Conservation (phyloP, 2,113 vertebrate species). For the Aythya baeri region DNA sequence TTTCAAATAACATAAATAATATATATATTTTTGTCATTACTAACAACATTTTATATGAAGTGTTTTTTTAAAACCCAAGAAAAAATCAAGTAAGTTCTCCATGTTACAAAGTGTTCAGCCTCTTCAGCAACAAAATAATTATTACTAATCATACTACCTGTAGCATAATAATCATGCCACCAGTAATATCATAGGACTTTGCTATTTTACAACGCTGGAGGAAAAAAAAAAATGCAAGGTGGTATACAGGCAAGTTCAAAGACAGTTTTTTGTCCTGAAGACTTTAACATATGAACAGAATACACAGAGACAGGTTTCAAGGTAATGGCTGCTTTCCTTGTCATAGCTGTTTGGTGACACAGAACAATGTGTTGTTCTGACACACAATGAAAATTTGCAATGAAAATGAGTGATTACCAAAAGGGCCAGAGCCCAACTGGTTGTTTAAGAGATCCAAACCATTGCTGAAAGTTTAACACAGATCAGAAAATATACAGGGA, state of each 20-base stretch:
- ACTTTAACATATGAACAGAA: not conserved
- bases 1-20: not conserved
- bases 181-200: not conserved
- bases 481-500: not conserved
- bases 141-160: not conserved
- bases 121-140: not conserved
- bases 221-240: not conserved
- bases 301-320: not conserved
- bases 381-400: not conserved
- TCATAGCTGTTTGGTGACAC: not conserved
- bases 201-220: not conserved
- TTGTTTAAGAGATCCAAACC: not conserved
- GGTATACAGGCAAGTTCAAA: not conserved
- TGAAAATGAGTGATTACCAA: not conserved
- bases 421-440: not conserved
- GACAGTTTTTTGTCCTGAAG: constrained; percentile 17
- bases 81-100: not conserved
- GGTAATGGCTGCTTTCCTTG: not conserved
- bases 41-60: not conserved
- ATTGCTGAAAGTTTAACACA: rapidly evolving
- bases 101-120: not conserved
- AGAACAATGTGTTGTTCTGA: not conserved
- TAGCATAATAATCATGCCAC: not conserved
- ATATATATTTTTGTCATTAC: not conserved
- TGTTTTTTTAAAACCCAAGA: not conserved